Conservation (phyloP, 2,113 vertebrate genomes). For the Phaetusa simplex region DNA sequence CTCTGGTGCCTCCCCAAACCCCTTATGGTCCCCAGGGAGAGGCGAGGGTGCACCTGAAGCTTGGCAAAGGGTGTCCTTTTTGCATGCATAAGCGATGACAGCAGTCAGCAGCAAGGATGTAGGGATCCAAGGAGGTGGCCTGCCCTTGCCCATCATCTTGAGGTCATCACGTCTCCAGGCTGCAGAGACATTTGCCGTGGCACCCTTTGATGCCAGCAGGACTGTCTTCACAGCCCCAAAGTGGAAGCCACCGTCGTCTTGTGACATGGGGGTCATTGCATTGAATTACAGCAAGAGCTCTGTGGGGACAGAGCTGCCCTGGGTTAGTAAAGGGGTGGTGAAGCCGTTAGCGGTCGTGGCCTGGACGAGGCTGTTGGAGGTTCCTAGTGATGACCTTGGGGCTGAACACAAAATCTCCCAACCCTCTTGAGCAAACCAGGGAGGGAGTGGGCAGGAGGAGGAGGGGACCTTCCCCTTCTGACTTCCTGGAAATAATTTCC, state of each 20-base stretch:
- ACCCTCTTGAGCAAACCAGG: not conserved
- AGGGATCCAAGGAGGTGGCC: not conserved
- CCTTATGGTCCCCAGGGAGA: not conserved
- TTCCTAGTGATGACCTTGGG: not conserved
- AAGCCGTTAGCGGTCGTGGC: fast-evolving
- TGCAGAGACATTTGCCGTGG: not conserved
- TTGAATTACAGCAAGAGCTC: not conserved
- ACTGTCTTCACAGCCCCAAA: not conserved
- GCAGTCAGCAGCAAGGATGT: not conserved
- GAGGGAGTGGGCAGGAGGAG: not conserved
- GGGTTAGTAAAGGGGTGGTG: fast-evolving
- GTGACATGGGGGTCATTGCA: not conserved
- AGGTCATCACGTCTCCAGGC: fast-evolving
- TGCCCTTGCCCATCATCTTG: not conserved
- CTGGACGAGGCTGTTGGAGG: not conserved
- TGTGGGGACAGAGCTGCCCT: fast-evolving
- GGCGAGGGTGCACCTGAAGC: not conserved
- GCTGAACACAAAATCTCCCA: fast-evolving
- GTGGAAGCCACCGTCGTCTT: fast-evolving
- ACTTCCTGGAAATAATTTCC: not conserved
- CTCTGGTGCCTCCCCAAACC: not conserved
- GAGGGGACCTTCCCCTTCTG: not conserved
- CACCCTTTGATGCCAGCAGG: fast-evolving
- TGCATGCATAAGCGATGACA: not conserved
- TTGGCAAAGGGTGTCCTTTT: not conserved